These are phyloP conservation scores for Drosophila subpulchrella DNA, from an alignment of 1,140 invertebrate species.

Conservation along the genomic window DNA sequence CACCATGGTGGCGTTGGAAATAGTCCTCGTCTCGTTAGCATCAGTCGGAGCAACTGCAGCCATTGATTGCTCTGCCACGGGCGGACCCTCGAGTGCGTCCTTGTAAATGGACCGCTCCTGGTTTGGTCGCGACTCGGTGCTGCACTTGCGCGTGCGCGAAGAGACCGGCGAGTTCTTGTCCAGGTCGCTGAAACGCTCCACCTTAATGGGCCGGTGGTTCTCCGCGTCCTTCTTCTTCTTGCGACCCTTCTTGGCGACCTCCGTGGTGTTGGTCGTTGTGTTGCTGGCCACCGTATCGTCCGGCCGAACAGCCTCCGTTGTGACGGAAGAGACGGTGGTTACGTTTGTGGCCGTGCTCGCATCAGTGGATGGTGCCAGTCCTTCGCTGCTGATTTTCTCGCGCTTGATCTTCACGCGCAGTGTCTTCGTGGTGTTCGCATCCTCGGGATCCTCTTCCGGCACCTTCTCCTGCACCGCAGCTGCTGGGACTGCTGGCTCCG, in stretches of 20 bases:
- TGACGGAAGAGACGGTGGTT: constrained; percentile 28
- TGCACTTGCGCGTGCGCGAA: constrained; percentile 64
- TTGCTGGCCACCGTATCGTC: constrained; percentile 48
- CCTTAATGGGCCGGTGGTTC: constrained; percentile 68
- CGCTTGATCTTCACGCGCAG: constrained; percentile 67
- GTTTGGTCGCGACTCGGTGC: constrained; percentile 30
- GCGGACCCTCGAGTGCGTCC: constrained; percentile 66
- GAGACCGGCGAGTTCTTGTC: constrained; percentile 56
- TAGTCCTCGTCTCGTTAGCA: constrained; percentile 45
- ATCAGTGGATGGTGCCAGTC: not conserved
- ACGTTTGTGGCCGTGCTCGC: not conserved
- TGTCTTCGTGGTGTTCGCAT: not conserved
- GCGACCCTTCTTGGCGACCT: constrained; percentile 42
- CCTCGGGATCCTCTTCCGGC: not conserved
- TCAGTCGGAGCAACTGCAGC: not conserved
- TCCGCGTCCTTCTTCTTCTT: constrained; percentile 65
- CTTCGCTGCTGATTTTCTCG: constrained; percentile 63
- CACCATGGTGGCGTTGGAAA: constrained; percentile 25
- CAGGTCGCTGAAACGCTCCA: constrained; percentile 75
- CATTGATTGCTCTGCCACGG: constrained; percentile 2
- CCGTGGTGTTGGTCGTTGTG: constrained; percentile 25
- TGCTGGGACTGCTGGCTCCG: not conserved
- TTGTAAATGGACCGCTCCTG: constrained; percentile 70
- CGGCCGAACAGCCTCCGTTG: constrained; percentile 8
- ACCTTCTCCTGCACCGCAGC: not conserved